Base-by-base conservation (phyloP, 2,797 vertebrate species). In the Pogoniulus pusillus region DNA sequence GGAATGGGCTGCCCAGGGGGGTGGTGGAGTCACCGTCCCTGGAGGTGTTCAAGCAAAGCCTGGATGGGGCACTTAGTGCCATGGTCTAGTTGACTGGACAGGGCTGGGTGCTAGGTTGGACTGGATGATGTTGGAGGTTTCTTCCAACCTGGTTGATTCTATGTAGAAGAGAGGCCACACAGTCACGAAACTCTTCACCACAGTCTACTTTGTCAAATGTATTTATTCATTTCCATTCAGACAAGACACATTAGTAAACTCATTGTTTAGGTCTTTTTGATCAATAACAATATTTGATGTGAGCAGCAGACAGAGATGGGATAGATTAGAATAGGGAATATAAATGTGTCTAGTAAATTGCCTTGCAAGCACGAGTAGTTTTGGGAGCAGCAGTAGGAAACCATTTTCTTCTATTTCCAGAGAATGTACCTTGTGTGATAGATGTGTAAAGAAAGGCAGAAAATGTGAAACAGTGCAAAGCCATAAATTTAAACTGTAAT, bases 341-440 rank as follows among this genome's bases (percentile, higher is more conserved):
- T 17, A 87, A 87, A 43, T 68, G 15, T 17, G 22, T 72, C 64
- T 71, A 75, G 82, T 77, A 92, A 87, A 84, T 85, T 60, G 80
- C 58, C 34, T 70, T 84, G 34, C 26, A 43, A 79, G 90, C 24
- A 30, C 11, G 3, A 85, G n/a, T 39, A 69, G 91, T 69, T 69
- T 69, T 62, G 51, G 6, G 8, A 85, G 80, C 16, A 72, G 59
- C 57, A 72, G 30, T 60, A 82, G 16, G 19, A 94, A 91, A 72
- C 9, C 20, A 49, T 37, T 95, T 94, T 45, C 51, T 83, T 82
- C 51, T 79, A 12, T 84, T 94, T 93, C 65, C 74, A 81, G 65
- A 69, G 23, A 76, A 81, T 6, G 26, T 69, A 54, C 13, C 13
- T 35, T 64, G 17, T 26, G 63, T 53, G 39, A 9, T 59, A 35